A percentile compares a stretch with the other conserved stretches of the same genome.
Evolutionary conservation across 2,888 invertebrate genomes (phyloP).

Genomic region (Epsilonema sp.): DNA sequence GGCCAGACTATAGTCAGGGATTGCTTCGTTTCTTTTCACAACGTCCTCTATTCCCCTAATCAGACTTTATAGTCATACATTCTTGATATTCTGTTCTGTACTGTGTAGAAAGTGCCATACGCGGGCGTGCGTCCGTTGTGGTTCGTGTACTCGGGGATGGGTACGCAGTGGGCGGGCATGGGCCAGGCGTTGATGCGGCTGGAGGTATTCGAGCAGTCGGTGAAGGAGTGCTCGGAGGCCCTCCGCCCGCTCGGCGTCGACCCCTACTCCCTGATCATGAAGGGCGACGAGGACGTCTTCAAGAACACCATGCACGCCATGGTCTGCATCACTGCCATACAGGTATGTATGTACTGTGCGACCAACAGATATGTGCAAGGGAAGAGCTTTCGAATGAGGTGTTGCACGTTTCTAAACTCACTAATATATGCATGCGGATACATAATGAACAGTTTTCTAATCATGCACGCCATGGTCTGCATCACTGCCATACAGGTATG

Average conservation of each 20-base stretch:
- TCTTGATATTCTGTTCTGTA: no score
- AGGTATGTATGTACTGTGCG: conserved; percentile 40
- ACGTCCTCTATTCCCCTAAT: no score
- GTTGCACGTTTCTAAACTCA: background rate
- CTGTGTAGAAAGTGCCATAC: no score
- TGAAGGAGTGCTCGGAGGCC: conserved; percentile 52
- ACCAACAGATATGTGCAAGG: no score
- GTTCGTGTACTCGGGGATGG: conserved; percentile 95
- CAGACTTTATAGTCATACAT: no score
- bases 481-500: conserved; percentile 83
- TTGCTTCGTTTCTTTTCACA: no score
- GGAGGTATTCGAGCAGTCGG: conserved; percentile 55
- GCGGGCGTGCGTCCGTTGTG: conserved; percentile 44
- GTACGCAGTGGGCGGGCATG: conserved; percentile 93
- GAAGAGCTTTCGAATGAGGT: conserved; percentile 5
- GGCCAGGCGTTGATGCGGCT: conserved; percentile 59
- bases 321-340: conserved; percentile 74
- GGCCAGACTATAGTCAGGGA: no score
- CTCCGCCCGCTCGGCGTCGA: conserved; percentile 59
- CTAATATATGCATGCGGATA: no score
- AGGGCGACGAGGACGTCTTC: conserved; percentile 49
- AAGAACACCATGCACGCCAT: conserved; percentile 66
- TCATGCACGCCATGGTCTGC: conserved; percentile 64
- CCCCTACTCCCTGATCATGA: conserved; percentile 55
- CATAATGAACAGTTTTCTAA: background rate